Conservation (phyloP, 2,888 invertebrate species). For the Cecidostiba fungosa region DNA sequence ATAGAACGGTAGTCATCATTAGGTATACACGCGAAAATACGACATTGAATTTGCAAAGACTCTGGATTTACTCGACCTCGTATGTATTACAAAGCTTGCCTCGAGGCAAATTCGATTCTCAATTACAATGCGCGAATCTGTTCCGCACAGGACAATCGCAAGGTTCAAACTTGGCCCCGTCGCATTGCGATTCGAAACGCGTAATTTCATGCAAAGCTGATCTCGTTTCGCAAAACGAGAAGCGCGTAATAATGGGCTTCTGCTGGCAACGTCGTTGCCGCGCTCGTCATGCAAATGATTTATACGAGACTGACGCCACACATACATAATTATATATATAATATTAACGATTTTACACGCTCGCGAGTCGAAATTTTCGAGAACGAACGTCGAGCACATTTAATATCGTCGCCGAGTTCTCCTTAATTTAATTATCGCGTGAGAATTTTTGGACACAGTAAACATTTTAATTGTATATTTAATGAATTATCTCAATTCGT, state of each 20-base stretch:
- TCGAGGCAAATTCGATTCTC: background rate
- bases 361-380: background rate
- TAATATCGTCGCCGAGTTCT: too few species aligned
- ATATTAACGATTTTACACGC: background rate
- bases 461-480: too few species aligned
- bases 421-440: too few species aligned
- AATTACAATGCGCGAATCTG: background rate
- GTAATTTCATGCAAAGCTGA: constrained; percentile 22
- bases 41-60: background rate
- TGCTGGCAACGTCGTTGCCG: background rate
- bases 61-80: background rate
- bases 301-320: background rate
- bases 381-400: too few species aligned
- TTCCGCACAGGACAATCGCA: background rate
- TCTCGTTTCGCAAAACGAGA: constrained; percentile 24
- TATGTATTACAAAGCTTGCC: background rate
- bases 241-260: constrained; percentile 5
- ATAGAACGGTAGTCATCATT: too few species aligned
- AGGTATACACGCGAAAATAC: too few species aligned
- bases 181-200: background rate
- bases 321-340: background rate
- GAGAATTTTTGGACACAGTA: too few species aligned
- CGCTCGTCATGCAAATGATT: background rate
- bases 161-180: background rate
- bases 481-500: too few species aligned